Evolutionary conservation across 2,113 vertebrate genomes (phyloP).

Genomic region (Pterocles gutturalis): DNA sequence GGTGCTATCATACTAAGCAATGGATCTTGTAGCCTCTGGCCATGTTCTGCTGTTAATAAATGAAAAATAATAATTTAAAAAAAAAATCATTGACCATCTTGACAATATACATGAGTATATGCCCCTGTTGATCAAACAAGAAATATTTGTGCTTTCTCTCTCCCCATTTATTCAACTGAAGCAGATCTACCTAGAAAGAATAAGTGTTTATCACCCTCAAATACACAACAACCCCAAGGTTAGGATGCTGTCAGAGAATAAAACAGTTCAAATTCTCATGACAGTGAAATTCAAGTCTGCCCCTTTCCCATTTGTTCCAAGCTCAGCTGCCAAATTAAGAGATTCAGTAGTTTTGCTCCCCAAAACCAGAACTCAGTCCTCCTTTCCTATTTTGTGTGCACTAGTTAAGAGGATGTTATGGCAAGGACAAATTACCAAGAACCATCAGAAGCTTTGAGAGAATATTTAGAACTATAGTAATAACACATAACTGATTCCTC

Average conservation of each 20-base stretch:
- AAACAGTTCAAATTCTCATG: not conserved
- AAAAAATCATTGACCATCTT: not conserved
- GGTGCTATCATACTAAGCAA: not conserved
- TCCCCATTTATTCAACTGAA: not conserved
- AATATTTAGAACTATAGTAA: not conserved
- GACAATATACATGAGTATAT: not conserved
- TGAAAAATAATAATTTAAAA: not conserved
- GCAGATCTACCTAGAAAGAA: not conserved
- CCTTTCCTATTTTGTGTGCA: not conserved
- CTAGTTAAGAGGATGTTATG: not conserved
- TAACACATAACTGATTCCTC: accelerated
- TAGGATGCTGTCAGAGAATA: not conserved
- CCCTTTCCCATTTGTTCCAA: not conserved
- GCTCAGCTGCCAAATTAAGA: not conserved
- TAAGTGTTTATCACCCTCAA: not conserved
- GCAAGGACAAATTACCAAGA: not conserved
- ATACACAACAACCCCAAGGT: not conserved
- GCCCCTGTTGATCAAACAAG: not conserved
- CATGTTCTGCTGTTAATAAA: not conserved
- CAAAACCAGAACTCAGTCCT: not conserved
- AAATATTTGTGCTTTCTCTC: not conserved
- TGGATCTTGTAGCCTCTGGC: not conserved
- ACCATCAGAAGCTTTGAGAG: not conserved
- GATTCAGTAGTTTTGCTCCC: not conserved
- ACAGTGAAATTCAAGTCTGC: not conserved